phyloP scores from a whole-genome alignment of 2,113 vertebrate species.

The Gorsachius goisagi region DNA sequence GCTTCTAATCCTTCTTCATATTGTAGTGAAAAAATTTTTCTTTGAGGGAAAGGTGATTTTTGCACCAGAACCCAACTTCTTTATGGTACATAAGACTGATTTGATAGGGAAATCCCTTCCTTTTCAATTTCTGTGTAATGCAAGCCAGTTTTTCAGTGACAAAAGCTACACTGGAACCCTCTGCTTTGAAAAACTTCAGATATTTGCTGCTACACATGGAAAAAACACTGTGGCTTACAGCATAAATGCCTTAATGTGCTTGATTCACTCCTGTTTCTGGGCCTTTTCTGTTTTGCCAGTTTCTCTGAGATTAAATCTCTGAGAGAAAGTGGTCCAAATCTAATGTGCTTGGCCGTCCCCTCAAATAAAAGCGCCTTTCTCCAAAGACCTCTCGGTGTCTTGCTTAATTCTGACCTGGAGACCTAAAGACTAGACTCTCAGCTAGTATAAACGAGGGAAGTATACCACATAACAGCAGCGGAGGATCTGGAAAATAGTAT shows the following conservation, averaged over 20 bases:
- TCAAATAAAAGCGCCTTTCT: conserved; percentile 25
- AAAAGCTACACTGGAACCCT: neutral
- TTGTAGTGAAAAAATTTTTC: neutral
- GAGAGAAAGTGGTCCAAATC: conserved; percentile 36
- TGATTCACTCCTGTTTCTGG: neutral
- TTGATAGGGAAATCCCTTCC: neutral
- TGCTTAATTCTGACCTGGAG: conserved; percentile 51
- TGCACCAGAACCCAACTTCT: neutral
- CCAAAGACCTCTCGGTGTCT: neutral
- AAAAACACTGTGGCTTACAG: neutral
- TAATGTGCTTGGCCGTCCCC: neutral
- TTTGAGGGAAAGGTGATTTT: neutral
- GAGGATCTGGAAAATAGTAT: conserved; percentile 51
- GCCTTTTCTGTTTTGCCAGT: conserved; percentile 16
- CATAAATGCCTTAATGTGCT: neutral
- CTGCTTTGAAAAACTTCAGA: neutral
- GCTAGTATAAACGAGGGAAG: neutral
- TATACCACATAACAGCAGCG: conserved; percentile 42
- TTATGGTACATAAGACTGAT: neutral
- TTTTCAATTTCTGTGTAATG: neutral
- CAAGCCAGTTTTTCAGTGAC: neutral
- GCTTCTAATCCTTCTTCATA: neutral
- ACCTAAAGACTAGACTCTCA: conserved; percentile 51
- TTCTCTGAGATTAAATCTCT: conserved; percentile 31
- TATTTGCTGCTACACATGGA: neutral